Conservation (phyloP, 2,888 invertebrate genomes). For the Chrysolina americana region DNA sequence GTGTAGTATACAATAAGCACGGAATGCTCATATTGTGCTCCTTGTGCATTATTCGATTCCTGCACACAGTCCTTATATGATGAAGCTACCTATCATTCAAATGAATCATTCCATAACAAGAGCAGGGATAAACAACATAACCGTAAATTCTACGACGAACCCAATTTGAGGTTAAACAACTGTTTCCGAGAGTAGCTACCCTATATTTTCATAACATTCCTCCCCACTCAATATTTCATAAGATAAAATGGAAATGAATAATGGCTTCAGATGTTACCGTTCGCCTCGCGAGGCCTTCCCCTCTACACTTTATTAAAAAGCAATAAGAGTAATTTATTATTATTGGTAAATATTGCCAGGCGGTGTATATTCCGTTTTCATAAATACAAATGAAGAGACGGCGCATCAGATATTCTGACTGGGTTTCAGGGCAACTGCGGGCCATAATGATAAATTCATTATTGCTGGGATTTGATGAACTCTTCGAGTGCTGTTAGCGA, state of each 20-base stretch:
- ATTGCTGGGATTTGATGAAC: slow-evolving; percentile 2
- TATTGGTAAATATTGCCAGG: slow-evolving; percentile 41
- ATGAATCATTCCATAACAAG: not conserved
- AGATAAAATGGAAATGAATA: slow-evolving; percentile 57
- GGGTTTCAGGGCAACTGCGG: not conserved
- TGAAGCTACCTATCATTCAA: not conserved
- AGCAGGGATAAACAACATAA: not conserved
- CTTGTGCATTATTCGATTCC: too few relatives aligned
- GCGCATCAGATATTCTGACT: not conserved
- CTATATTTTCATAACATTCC: slow-evolving; percentile 58
- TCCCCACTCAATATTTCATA: slow-evolving; percentile 59
- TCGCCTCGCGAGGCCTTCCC: slow-evolving; percentile 46
- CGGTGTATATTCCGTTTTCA: slow-evolving; percentile 20
- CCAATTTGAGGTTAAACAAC: slow-evolving; percentile 57
- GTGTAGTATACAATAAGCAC: too few relatives aligned
- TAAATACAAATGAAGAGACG: not conserved
- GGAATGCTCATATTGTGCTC: too few relatives aligned
- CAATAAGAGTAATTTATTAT: slow-evolving; percentile 53
- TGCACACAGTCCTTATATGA: too few relatives aligned
- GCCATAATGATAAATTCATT: slow-evolving; percentile 2
- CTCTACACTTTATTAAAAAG: slow-evolving; percentile 55
- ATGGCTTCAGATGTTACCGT: slow-evolving; percentile 52
- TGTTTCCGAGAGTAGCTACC: slow-evolving; percentile 50
- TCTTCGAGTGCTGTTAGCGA: slow-evolving; percentile 1
- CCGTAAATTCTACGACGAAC: slow-evolving; percentile 17